Evolutionary conservation across 2,888 invertebrate genomes (phyloP).

Genomic region (Noctua janthe): DNA sequence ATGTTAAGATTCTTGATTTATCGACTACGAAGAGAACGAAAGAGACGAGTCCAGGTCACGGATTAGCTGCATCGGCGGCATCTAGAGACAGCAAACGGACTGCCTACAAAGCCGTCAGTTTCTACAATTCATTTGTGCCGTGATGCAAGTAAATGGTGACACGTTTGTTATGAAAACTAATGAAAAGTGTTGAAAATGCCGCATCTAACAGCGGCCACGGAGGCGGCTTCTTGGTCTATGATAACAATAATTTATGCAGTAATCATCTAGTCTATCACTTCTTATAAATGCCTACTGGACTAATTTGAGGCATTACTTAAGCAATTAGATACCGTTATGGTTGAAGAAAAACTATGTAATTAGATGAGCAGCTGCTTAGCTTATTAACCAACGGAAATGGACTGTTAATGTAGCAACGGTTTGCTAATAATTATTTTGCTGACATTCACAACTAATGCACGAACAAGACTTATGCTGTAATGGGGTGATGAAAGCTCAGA

Average conservation of each 20-base stretch:
- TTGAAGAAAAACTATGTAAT: slow-evolving; percentile 23
- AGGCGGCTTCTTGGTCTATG: neutral
- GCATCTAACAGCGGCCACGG: neutral
- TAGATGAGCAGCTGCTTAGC: slow-evolving; percentile 26
- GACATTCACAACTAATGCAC: slow-evolving; percentile 14
- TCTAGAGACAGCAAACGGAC: neutral
- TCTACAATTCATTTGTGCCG: neutral
- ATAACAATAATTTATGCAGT: neutral
- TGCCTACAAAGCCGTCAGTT: neutral
- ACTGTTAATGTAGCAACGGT: slow-evolving; percentile 14
- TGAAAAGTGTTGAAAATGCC: neutral
- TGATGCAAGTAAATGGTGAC: neutral
- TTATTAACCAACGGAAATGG: slow-evolving; percentile 29
- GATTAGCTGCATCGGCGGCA: neutral
- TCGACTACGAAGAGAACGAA: neutral
- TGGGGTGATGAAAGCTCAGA: neutral
- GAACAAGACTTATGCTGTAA: neutral
- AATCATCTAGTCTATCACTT: slow-evolving; percentile 1
- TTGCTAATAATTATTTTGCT: slow-evolving; percentile 10
- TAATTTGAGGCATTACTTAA: slow-evolving; percentile 5
- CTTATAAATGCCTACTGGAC: neutral
- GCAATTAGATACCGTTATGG: slow-evolving; percentile 32
- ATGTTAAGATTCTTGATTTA: neutral
- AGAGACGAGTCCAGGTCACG: neutral
- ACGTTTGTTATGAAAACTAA: neutral